Conservation (phyloP, 2,888 invertebrate species). For the Dascillus cervinus region DNA sequence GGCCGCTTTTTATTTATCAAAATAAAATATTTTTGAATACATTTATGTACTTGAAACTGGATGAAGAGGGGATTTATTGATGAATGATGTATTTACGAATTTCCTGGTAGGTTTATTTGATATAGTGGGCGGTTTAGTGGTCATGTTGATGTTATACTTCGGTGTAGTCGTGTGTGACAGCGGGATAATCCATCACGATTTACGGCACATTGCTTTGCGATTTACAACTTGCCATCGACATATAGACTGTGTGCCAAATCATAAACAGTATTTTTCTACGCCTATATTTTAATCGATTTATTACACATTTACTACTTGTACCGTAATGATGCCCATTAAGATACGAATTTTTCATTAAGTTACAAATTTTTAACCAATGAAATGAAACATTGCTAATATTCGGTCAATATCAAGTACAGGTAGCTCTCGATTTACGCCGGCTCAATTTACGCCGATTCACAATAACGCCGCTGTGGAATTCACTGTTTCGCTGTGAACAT, state of each 20-base stretch:
- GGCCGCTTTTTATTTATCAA: conserved; percentile 3
- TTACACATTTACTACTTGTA: too few species aligned
- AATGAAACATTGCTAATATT: too few species aligned
- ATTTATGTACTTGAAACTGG: background rate
- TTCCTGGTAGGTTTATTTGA: background rate
- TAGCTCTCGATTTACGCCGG: too few species aligned
- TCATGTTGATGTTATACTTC: conserved; percentile 32
- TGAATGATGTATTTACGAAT: background rate
- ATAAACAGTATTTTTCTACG: conserved; percentile 3
- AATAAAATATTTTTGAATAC: conserved; percentile 1
- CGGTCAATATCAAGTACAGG: too few species aligned
- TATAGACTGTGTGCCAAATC: conserved; percentile 17
- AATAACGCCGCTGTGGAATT: too few species aligned
- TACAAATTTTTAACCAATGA: too few species aligned
- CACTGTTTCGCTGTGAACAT: too few species aligned
- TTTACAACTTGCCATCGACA: conserved; percentile 35
- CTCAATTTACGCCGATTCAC: too few species aligned
- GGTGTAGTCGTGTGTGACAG: conserved; percentile 27
- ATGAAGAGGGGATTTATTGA: background rate
- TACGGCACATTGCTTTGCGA: conserved; percentile 35
- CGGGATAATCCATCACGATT: conserved; percentile 42
- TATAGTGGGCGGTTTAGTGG: conserved; percentile 20
- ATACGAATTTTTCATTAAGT: too few species aligned
- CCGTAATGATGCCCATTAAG: too few species aligned
- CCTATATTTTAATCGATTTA: too few species aligned